Conservation (phyloP, 2,113 vertebrate genomes). For the Potamarius usumacintae region DNA sequence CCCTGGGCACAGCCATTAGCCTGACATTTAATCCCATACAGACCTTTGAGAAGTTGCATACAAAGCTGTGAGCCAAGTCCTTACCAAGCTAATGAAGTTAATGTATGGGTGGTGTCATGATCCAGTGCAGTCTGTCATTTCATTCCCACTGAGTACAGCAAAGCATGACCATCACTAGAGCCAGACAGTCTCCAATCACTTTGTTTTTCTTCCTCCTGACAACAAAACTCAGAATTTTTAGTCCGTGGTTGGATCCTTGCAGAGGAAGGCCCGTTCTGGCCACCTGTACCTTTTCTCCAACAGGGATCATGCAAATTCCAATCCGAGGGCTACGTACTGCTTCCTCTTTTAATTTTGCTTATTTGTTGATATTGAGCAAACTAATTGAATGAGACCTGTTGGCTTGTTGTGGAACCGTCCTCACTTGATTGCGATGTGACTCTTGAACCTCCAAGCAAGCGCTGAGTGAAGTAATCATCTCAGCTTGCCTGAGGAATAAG, state of each 20-base stretch:
- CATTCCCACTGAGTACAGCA: not conserved
- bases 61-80: conserved; percentile 36
- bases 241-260: conserved; percentile 28
- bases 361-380: not conserved
- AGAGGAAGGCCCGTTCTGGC: not conserved
- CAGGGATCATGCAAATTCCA: not conserved
- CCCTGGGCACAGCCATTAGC: conserved; percentile 51
- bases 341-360: not conserved
- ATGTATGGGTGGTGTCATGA: conserved; percentile 46
- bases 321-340: not conserved
- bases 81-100: conserved; percentile 45
- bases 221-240: too few species aligned
- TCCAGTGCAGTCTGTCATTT: conserved; percentile 37
- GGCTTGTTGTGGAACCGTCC: not conserved
- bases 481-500: conserved; percentile 57
- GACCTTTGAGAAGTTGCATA: conserved; percentile 48
- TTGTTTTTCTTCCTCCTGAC: not conserved
- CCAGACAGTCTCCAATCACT: not conserved
- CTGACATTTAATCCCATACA: conserved; percentile 57
- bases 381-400: not conserved
- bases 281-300: not conserved
- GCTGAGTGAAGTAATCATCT: conserved; percentile 17
- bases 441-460: conserved; percentile 42
- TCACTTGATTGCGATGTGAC: conserved; percentile 46
- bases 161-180: conserved; percentile 10